phyloP scores from a whole-genome alignment of 2,113 vertebrate genomes.

The Prionailurus bengalensis region DNA sequence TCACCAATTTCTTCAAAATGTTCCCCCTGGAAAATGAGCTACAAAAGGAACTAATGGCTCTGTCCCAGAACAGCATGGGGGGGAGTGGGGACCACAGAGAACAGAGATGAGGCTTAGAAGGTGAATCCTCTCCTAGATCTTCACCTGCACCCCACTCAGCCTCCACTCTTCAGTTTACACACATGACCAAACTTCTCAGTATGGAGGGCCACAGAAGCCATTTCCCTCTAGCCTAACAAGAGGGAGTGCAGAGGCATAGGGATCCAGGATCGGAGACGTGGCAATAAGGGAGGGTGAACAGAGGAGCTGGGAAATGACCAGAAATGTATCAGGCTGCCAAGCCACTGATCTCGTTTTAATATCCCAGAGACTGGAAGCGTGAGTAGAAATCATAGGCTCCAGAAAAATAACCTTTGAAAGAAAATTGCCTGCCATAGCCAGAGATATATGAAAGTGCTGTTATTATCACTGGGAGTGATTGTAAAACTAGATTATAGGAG shows the following conservation, averaged over 20 bases:
- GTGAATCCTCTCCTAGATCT: not conserved
- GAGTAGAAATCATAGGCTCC: slow-evolving; percentile 82
- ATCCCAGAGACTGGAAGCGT: slow-evolving; percentile 81
- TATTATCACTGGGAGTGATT: slow-evolving; percentile 62
- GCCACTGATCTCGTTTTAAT: slow-evolving; percentile 81
- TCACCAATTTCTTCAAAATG: slow-evolving; percentile 20
- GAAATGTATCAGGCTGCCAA: slow-evolving; percentile 81
- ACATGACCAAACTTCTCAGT: not conserved
- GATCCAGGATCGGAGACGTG: not conserved
- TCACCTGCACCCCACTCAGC: not conserved
- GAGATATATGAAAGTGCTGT: slow-evolving; percentile 83
- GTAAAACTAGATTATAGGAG: slow-evolving; percentile 69
- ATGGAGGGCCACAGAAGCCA: not conserved
- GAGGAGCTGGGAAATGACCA: slow-evolving; percentile 60
- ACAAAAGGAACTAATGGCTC: not conserved
- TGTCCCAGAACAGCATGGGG: not conserved
- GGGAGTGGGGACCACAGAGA: not conserved
- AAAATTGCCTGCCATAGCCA: slow-evolving; percentile 83
- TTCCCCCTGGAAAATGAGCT: slow-evolving; percentile 28
- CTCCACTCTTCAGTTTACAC: not conserved
- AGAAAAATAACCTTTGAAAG: slow-evolving; percentile 86
- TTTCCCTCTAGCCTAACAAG: not conserved
- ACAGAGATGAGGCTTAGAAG: not conserved
- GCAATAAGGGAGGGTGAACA: slow-evolving; percentile 48
- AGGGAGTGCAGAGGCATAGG: not conserved